Evolutionary conservation across 2,113 vertebrate genomes (phyloP), one percentile per base, ranked within the genome.

Genomic region (Lophius piscatorius): DNA sequence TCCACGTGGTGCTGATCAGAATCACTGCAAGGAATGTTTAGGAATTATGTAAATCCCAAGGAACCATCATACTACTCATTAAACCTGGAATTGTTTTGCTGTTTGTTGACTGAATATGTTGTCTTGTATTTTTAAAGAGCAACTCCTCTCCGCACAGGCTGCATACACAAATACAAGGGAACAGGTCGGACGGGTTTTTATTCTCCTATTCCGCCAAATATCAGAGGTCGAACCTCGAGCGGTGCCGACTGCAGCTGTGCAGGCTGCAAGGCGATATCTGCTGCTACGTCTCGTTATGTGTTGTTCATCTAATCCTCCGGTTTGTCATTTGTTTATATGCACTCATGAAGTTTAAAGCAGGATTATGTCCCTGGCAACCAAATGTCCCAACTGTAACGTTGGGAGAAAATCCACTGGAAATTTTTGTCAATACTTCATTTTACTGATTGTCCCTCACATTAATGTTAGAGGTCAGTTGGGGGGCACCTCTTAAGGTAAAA

Each of bases 281-380:
- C 57, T 10, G 39, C 63, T 56, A 45, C 60, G 80, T 87, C 73
- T 87, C 80, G 75, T 84, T 84, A 80, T 68, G 51, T 61, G 63
- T 70, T 50, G 64, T 73, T 64, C 52, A 72, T 82, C 70, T 84
- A 87, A 89, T 88, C 85, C 83, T 41, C 0, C 1, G 48, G 48
- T 77, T 87, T 85, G 78, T 81, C 81, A 87, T 87, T 88, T 87
- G 74, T 38, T 82, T 74, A 64, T 79, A 82, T 84, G 82, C 74
- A 78, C 68, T 84, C 70, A 70, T 81, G 69, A 80, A 87, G 68
- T 86, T 86, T 88, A 84, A 79, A 81, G 78, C 66, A 9, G 80
- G 85, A 83, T 88, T 89, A 87, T 14, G 56, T 41, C 68, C 57
- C 75, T 74, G 81, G 81, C 74, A 79, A 88, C 79, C 85, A 87